A percentile compares a stretch with the other conserved stretches of the same genome.
Conservation (phyloP, 2,797 vertebrate genomes). For the Mormyrops attenuatus region DNA sequence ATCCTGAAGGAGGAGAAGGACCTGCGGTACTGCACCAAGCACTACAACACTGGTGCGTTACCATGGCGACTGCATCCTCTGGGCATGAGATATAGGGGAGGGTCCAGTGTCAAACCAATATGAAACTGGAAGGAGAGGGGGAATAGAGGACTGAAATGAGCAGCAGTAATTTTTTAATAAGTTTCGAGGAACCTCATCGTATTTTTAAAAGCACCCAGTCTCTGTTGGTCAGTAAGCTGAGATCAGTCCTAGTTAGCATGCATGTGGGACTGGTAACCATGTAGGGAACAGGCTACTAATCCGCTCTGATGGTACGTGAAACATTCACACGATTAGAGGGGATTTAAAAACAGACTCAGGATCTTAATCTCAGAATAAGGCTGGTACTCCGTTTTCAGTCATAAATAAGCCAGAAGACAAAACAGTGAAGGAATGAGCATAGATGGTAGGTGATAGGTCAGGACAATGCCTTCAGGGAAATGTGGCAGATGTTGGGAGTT, state of each 20-base stretch:
- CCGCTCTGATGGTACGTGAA: not conserved
- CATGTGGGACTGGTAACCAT: not conserved
- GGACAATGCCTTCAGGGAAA: not conserved
- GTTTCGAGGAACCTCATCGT: not conserved
- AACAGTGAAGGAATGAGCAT: not conserved
- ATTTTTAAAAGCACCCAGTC: not conserved
- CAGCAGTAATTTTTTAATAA: not conserved
- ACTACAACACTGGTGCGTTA: conserved; percentile 93
- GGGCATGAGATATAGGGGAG: not conserved
- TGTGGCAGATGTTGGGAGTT: not conserved
- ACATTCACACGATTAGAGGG: not conserved
- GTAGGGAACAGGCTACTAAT: not conserved
- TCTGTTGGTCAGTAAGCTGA: not conserved
- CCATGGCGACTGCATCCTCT: not conserved
- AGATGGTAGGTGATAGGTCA: not conserved
- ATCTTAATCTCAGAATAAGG: not conserved
- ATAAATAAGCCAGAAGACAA: not conserved
- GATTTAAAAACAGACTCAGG: not conserved
- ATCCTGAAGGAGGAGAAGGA: conserved; percentile 97
- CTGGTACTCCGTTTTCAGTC: not conserved
- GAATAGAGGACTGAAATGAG: not conserved
- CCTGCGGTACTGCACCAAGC: conserved; percentile 94
- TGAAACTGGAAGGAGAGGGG: not conserved
- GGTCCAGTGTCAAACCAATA: not conserved
- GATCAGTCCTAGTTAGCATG: not conserved